These are phyloP conservation scores for Nebria brevicollis DNA, from an alignment of 2,888 invertebrate species.

Conservation along the genomic window DNA sequence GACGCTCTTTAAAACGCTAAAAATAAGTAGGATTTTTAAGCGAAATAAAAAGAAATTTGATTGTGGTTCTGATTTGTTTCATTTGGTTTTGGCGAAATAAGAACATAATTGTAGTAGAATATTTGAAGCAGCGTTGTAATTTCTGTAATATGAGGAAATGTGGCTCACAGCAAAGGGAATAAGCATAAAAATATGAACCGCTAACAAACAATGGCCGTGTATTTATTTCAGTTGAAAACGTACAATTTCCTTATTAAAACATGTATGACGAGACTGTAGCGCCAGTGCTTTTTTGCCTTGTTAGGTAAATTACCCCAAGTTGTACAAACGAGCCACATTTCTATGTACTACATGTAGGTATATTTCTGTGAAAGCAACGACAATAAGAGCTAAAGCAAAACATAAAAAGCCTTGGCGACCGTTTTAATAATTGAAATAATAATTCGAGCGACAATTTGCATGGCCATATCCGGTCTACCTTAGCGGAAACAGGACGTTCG, in stretches of 20 bases:
- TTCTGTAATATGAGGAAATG: no score
- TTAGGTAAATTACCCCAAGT: conserved; percentile 3
- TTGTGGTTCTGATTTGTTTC: no score
- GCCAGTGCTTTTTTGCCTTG: not conserved
- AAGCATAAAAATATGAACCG: no score
- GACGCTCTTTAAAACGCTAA: no score
- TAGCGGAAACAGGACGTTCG: conserved; percentile 30
- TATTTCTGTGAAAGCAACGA: conserved; percentile 8
- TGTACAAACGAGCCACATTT: not conserved
- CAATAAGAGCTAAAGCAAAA: conserved; percentile 2
- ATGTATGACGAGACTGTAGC: not conserved
- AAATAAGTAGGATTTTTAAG: no score
- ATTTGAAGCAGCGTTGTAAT: no score
- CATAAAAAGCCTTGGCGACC: conserved; percentile 15
- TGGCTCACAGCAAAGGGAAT: no score
- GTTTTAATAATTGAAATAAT: conserved; percentile 38
- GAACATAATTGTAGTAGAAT: no score
- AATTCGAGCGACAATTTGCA: conserved; percentile 38
- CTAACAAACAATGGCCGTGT: no score
- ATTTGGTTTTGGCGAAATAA: no score
- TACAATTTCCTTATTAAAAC: conserved; percentile 15
- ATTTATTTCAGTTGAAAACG: conserved; percentile 2
- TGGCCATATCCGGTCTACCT: conserved; percentile 28
- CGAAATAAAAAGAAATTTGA: no score
- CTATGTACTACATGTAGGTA: not conserved